Base-by-base conservation (phyloP, 2,113 vertebrate genomes). In the Orcinus orca region DNA sequence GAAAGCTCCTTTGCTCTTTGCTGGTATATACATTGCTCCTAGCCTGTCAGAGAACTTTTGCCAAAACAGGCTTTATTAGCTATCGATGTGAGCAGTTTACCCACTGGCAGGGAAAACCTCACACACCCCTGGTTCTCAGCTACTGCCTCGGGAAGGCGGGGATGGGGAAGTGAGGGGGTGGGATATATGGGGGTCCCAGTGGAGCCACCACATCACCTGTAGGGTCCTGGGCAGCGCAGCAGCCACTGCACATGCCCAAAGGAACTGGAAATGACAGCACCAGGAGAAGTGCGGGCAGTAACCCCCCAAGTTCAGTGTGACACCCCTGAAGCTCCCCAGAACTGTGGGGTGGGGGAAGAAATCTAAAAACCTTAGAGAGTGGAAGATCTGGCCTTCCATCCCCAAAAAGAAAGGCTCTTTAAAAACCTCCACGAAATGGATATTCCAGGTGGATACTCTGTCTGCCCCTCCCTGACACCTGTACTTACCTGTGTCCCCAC, bases 221-320 rank as follows among this genome's bases (percentile, higher is more conserved):
- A 63, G 55, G 18, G 41, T 86, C 47, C n/a, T 12, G 65, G 53
- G 31, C 14, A 33, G 6, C 8, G 5, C 8, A 20, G 55, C 20
- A 38, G n/a, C 25, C 13, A 6, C 2, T 15, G 33, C 9, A 26
- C 14, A 41, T 23, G 20, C 18, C 62, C 26, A 21, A 60, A 36
- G 74, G 58, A 63, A 25, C 11, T 6, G 0, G 8, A 14, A 15
- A 33, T 25, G 44, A 2, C 0, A 2, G 31, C 0, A 0, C 21
- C 38, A 26, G 44, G 10, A 55, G 50, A 33, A 53, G 8, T 6
- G 70, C 6, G 1, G 21, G 21, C 20, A 10, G 68, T n/a, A 41
- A 5, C 4, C 8, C 25, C 14, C 6, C 26, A 8, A 13, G 17
- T 29, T 23, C 15, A n/a, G 33, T 9, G 29, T 2, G 7, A 20